These are phyloP conservation scores for Marcusenius ussheri DNA, from an alignment of 2,113 vertebrate genomes.

Conservation along the genomic window DNA sequence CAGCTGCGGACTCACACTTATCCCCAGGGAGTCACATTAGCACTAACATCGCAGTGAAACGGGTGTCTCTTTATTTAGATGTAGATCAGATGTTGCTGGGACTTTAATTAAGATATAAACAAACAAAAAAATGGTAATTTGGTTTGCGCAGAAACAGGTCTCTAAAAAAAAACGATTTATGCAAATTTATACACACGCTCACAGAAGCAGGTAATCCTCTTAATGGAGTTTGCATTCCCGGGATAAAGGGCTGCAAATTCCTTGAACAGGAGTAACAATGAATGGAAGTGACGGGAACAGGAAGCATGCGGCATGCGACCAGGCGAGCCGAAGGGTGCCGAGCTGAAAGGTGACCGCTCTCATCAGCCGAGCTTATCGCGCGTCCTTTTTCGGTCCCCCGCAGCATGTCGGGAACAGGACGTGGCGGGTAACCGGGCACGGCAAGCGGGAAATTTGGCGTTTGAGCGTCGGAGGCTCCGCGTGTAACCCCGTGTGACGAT, in stretches of 20 bases:
- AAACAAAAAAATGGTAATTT: slow-evolving; percentile 5
- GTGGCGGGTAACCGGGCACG: background rate
- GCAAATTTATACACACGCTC: background rate
- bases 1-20: background rate
- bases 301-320: background rate
- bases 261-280: background rate
- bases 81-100: background rate
- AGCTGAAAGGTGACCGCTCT: background rate
- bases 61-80: background rate
- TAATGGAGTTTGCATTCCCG: background rate
- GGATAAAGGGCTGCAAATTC: background rate
- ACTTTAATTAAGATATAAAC: slow-evolving; percentile 8
- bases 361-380: background rate
- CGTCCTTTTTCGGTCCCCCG: background rate
- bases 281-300: background rate
- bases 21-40: slow-evolving; percentile 1
- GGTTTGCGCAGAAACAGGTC: background rate
- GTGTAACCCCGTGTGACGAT: background rate
- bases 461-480: background rate
- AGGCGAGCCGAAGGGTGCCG: background rate
- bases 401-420: too few relatives aligned
- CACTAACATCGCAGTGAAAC: background rate
- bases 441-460: background rate
- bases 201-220: slow-evolving; percentile 7
- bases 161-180: background rate